Conservation (phyloP, 2,113 vertebrate species). For the Gadus macrocephalus region DNA sequence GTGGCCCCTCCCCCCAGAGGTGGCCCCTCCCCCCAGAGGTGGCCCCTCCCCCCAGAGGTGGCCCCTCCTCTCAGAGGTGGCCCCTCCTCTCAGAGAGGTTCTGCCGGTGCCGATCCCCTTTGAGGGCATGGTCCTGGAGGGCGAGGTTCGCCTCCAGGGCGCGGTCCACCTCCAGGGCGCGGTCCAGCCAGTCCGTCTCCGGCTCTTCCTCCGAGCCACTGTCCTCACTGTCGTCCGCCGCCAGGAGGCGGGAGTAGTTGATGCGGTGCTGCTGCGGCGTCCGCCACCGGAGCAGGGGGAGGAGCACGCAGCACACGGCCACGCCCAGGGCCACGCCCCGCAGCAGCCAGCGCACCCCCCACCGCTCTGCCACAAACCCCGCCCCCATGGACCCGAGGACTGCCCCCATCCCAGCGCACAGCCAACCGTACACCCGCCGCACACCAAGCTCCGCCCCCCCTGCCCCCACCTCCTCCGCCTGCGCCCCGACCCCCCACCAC, state of each 20-base stretch:
- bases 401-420: constrained; percentile 68
- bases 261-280: constrained; percentile 78
- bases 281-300: constrained; percentile 71
- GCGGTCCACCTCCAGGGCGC: constrained; percentile 76
- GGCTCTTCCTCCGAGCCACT: constrained; percentile 83
- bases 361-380: constrained; percentile 69
- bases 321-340: constrained; percentile 57
- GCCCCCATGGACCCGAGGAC: constrained; percentile 77
- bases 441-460: constrained; percentile 74
- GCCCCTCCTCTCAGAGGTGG: too few species aligned
- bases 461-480: constrained; percentile 70
- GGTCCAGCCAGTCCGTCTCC: constrained; percentile 85
- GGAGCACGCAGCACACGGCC: constrained; percentile 70
- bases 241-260: constrained; percentile 84
- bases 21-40: background rate
- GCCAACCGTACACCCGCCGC: constrained; percentile 57
- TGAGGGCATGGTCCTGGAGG: too few species aligned
- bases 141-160: constrained; percentile 9
- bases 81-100: too few species aligned
- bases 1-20: too few species aligned
- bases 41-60: background rate
- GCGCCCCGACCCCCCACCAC: constrained; percentile 75
- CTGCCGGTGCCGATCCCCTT: too few species aligned
- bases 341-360: constrained; percentile 70
- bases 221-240: constrained; percentile 73